Evolutionary conservation across 2,888 invertebrate species (phyloP), one percentile per base, ranked within the genome.

Genomic region (Beris morrisii): DNA sequence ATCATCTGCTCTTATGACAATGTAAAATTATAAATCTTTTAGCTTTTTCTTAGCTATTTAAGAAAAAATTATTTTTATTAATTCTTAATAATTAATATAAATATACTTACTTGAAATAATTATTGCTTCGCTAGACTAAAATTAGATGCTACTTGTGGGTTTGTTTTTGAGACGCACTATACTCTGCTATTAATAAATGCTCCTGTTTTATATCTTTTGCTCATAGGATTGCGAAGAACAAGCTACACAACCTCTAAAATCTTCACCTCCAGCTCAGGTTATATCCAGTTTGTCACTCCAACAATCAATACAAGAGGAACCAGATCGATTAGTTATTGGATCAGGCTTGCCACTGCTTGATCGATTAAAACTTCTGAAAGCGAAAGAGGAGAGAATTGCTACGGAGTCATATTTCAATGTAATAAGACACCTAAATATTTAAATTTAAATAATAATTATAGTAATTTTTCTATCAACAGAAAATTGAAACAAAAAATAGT

Each of bases 281-380:
- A 85, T 85, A 69, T 85, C 85, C 74, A 81, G 86, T 69, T 86
- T 86, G 72, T 83, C 84, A 70, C 81, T 80, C 75, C 81, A 80
- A 79, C 78, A 79, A 77, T 81, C 83, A 52, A 81, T 81, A 73
- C 82, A 80, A 73, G 80, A 81, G 73, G 80, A 78, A 72, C 78
- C 75, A 61, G 85, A 86, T 76, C 82, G 84, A 12, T 88, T 89
- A 79, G 83, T 88, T 12, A 85, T 88, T 65, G 89, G 88, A 56
- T 87, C 87, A 70, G 88, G 88, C 58, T 83, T 92, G 61, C 90
- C 92, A 5, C 83, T 92, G 4, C 79, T 90, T 30, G 91, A 93
- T 78, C 84, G 92, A 70, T 83, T 92, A 68, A 83, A 91, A 30
- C 81, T 91, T 70, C 82, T 92, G 55, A 91, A 92, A 82, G 87